Base-by-base conservation (phyloP, 2,888 invertebrate species). In the Gasteruption jaculator region DNA sequence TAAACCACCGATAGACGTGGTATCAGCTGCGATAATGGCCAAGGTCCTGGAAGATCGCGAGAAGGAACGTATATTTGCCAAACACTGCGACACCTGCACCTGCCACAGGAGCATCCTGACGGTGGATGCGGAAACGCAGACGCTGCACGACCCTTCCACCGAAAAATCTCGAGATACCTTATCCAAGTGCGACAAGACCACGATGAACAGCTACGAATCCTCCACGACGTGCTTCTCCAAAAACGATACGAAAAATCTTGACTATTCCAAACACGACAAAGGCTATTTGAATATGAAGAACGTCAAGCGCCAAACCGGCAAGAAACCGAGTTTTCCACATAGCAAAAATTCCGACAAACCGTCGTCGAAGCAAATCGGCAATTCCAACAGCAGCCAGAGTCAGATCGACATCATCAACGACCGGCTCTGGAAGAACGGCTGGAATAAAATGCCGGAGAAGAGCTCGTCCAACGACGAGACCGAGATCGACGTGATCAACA, bases 31-130 rank as follows among this genome's bases (percentile, higher is more conserved):
- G 7, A 83, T 91, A 37, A 87, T 92, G 86, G 91, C 91, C 3
- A 91, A 91, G 75, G 88, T 91, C 47, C 75, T 93, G 20, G 89
- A 92, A 71, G 91, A 91, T 60, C 78, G 88, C 45, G 90, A 91
- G 56, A 83, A 86, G 45, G 90, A 91, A 55, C 71, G 80, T 50
- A 82, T 85, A 40, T 80, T 84, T 37, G 78, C 83, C 2, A 87
- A 87, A 68, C 90, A 90, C 63, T 90, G 90, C 71, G 85, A 86
- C 58, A 87, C 86, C 2, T 90, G 90, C 60, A 82, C 82, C 29
- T 90, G 90, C 66, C 65, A 70, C 35, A 61, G 61, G 34, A 65
- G 58, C 25, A 60, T 71, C 36, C 46, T 67, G 11, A 63, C 58
- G 51, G 50, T 66, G 1, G 65, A 71, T 26, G 57, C 58, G 1